Conservation (phyloP, 2,797 vertebrate species). For the Zonotrichia albicollis region DNA sequence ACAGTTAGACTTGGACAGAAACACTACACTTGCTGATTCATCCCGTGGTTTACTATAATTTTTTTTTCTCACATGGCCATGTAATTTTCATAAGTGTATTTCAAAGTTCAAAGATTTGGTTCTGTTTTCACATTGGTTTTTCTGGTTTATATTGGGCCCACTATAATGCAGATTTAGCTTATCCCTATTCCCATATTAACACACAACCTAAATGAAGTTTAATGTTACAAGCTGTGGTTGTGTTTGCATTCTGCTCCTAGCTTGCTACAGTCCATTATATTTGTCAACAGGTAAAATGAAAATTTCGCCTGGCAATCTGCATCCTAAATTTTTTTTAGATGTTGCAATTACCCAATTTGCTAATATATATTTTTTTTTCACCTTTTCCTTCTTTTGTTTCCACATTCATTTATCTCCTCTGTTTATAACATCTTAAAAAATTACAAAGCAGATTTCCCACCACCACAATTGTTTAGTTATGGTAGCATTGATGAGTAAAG, state of each 20-base stretch:
- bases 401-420: not conserved
- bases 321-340: not conserved
- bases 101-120: not conserved
- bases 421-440: not conserved
- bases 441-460: not conserved
- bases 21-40: not conserved
- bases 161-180: not conserved
- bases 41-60: not conserved
- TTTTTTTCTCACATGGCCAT: not conserved
- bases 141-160: not conserved
- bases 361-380: not conserved
- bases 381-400: not conserved
- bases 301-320: not conserved
- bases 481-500: not conserved
- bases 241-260: not conserved
- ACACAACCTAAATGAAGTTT: not conserved
- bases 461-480: not conserved
- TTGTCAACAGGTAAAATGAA: not conserved
- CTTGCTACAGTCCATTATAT: not conserved
- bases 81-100: not conserved
- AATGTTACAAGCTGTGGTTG: not conserved
- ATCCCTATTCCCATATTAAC: not conserved
- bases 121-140: not conserved
- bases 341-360: not conserved
- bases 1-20: not conserved